Evolutionary conservation across 2,113 vertebrate genomes (phyloP).

Genomic region (Eublepharis macularius): DNA sequence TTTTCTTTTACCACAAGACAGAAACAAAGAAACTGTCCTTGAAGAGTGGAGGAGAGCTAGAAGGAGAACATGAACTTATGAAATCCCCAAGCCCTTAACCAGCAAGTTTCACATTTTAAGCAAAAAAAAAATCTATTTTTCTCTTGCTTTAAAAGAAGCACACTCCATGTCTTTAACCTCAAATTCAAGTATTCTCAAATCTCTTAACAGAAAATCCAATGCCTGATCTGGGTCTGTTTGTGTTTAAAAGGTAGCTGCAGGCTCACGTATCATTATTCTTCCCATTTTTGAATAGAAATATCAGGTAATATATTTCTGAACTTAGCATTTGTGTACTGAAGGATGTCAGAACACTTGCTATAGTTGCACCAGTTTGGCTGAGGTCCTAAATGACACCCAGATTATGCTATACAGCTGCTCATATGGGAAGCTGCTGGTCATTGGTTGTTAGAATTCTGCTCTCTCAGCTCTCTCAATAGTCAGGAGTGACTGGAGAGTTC

Average conservation of each 20-base stretch:
- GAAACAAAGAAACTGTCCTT: slow-evolving; percentile 48
- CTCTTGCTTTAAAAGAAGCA: slow-evolving; percentile 46
- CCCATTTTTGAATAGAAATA: background rate
- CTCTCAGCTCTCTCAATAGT: background rate
- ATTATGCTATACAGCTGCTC: background rate
- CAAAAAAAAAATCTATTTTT: slow-evolving; percentile 44
- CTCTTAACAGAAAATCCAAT: slow-evolving; percentile 23
- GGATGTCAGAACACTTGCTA: background rate
- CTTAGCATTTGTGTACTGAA: no score
- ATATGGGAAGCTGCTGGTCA: background rate
- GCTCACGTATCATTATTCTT: background rate
- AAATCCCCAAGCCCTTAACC: slow-evolving; percentile 41
- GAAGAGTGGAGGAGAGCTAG: slow-evolving; percentile 29
- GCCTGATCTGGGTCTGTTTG: background rate
- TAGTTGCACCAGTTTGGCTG: background rate
- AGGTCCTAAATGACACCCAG: background rate
- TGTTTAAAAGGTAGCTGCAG: background rate
- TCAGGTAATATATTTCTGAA: background rate
- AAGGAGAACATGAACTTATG: slow-evolving; percentile 29
- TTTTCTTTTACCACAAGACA: slow-evolving; percentile 50
- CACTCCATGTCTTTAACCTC: slow-evolving; percentile 16
- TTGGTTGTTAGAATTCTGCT: background rate
- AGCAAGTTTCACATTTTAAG: slow-evolving; percentile 43
- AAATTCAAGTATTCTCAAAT: slow-evolving; percentile 19
- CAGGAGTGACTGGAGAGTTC: background rate